phyloP scores from a whole-genome alignment of 92 coral and sea anemone genomes.

The Epizoanthus scotinus region DNA sequence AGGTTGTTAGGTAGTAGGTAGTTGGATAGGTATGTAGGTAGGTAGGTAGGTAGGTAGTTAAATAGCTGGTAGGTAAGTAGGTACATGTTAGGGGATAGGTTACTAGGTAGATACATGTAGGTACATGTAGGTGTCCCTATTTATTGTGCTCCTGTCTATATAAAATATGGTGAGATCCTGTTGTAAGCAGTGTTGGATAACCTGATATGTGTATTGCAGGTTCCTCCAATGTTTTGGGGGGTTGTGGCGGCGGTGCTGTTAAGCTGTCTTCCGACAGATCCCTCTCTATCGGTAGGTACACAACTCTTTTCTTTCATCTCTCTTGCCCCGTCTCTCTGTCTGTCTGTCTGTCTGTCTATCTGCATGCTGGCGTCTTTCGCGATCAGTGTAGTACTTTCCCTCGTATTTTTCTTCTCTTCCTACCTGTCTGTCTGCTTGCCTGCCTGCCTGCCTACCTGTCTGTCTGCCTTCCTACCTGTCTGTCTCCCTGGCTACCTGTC shows the following conservation, averaged over 20 bases:
- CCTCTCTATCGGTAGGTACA: slow-evolving; percentile 25
- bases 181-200: not conserved
- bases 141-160: not conserved
- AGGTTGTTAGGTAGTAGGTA: too few relatives aligned
- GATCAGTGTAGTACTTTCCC: not conserved
- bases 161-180: not conserved
- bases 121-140: not conserved
- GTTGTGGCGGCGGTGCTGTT: slow-evolving; percentile 37
- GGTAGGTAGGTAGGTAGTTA: too few relatives aligned
- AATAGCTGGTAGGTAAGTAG: too few relatives aligned
- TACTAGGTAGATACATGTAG: too few relatives aligned
- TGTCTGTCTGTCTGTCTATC: not conserved
- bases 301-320: too few relatives aligned
- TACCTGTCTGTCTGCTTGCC: too few relatives aligned
- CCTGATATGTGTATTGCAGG: not conserved
- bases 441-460: not conserved
- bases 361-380: not conserved
- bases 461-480: too few relatives aligned
- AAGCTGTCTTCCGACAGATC: slow-evolving; percentile 13
- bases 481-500: too few relatives aligned
- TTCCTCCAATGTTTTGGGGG: not conserved
- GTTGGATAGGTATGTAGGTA: too few relatives aligned
- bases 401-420: not conserved
- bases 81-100: too few relatives aligned
- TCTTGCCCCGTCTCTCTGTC: too few relatives aligned